Evolutionary conservation across 2,797 vertebrate species (phyloP), one percentile per base, ranked within the genome.

Genomic region (Pseudomugil gertrudae): DNA sequence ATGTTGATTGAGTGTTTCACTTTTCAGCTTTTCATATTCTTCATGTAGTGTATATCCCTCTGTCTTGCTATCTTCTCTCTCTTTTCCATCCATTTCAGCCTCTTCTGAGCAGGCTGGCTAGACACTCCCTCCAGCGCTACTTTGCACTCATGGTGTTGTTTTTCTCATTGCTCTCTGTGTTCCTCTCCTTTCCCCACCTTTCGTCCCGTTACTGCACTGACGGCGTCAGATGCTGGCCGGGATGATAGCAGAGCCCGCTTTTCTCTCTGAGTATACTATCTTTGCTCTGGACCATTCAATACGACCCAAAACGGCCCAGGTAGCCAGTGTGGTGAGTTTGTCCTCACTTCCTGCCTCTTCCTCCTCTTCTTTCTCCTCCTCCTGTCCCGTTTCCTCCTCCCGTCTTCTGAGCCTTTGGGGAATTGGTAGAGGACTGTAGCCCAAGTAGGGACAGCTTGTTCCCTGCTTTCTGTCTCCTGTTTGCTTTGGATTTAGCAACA

Each of bases 191-290:
- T 86, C 88, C 91, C 84, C 79, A 84, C 86, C 91, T 88, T 80
- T 88, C 54, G 87, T 90, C 92, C 90, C 92, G 88, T 93, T 92
- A 93, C 94, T 84, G 91, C 92, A 87, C 92, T 95, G 94, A 93
- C 93, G 95, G 92, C 91, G 93, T 93, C 95, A 99, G 98, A 92
- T 97, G 83, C 94, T 99, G 96, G 98, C 97, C 43, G 95, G 95
- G 95, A 98, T 99, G 96, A 98, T 99, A 98, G 96, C 97, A 95
- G 97, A 99, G 86, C 98, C 98, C 89, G 96, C 98, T 96, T 99
- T 99, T 96, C 97, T 99, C 92, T 99, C 98, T 95, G 98, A 99
- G 90, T 99, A 99, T 95, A 99, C 98, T 98, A 93, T 99, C 95
- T 99, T 99, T 99, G 97, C 97, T 97, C 96, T 99, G 97, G 98